Conservation (phyloP, 2,888 invertebrate species). For the Diachrysia chrysitis region DNA sequence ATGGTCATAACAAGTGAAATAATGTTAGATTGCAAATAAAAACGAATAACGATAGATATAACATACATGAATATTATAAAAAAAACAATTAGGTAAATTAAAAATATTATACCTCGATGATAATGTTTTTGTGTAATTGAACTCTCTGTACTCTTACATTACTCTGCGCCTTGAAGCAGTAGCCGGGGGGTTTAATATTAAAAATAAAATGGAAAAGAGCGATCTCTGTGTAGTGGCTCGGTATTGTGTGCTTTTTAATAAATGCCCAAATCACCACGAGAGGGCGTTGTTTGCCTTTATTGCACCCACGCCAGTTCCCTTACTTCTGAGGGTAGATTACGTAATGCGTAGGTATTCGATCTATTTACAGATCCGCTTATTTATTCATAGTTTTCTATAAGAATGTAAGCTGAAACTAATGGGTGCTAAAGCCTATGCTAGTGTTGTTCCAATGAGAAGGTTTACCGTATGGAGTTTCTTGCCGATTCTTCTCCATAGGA, state of each 20-base stretch:
- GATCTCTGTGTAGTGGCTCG: slow-evolving; percentile 79
- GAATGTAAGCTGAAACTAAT: neutral
- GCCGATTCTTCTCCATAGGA: too few relatives aligned
- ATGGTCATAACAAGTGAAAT: too few relatives aligned
- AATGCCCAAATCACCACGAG: slow-evolving; percentile 83
- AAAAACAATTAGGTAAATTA: slow-evolving; percentile 2
- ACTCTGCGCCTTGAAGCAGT: slow-evolving; percentile 70
- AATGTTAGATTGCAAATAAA: too few relatives aligned
- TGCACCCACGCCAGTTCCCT: slow-evolving; percentile 58
- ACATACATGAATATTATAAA: neutral
- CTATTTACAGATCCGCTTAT: slow-evolving; percentile 28
- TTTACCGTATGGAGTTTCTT: too few relatives aligned
- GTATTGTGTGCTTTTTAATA: slow-evolving; percentile 88
- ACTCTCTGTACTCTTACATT: slow-evolving; percentile 56
- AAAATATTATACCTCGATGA: neutral
- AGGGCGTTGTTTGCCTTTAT: slow-evolving; percentile 73
- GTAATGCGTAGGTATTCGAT: slow-evolving; percentile 28
- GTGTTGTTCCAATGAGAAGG: neutral
- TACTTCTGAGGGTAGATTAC: slow-evolving; percentile 47
- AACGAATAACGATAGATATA: neutral
- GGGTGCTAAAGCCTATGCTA: neutral
- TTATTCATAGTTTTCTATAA: slow-evolving; percentile 3
- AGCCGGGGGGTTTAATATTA: slow-evolving; percentile 86
- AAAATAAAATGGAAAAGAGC: slow-evolving; percentile 86
- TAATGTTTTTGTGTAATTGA: neutral